Evolutionary conservation across 2,888 invertebrate species (phyloP), one percentile per base, ranked within the genome.

Genomic region (Gymnosoma rotundatum): DNA sequence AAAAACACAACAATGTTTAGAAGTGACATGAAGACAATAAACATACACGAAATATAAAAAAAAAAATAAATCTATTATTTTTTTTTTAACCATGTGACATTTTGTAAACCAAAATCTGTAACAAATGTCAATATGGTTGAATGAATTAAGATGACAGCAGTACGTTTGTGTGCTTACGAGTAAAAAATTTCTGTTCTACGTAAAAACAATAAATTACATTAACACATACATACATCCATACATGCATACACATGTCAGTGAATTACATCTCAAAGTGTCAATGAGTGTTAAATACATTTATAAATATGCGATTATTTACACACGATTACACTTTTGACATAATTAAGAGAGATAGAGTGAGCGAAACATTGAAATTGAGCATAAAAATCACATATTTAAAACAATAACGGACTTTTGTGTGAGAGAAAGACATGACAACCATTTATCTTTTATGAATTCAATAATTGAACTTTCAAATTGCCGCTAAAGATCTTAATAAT

Each of bases 281-380:
- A 76, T 61, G 20, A 61, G 56, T 64, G 14, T 32, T 58, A 14
- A 73, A 21, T 56, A 50, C 42, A 42, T 64, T 74, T 63, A 75
- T 67, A 61, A 67, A 85, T 82, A 58, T 79, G 48, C 85, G 82
- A 86, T 87, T 88, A 86, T 85, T 87, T 85, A 87, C 88, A 88
- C 83, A 66, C 85, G 87, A 86, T 86, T 86, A 86, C 86, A 85
- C 50, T 85, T 73, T 86, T 87, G 87, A 87, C 86, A 86, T 87
- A 86, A 87, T 87, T 83, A 87, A 84, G 84, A 85, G 84, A 86
- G 74, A 73, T 61, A 48, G 14, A 54, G n/a, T 12, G 36, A 38
- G 12, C 36, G 3, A 16, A 67, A 18, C 58, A 54, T 25, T 25
- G 25, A 61, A 45, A 61, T 32, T 16, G 42, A 18, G n/a, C 1